Evolutionary conservation across 1,140 invertebrate species (phyloP).

Genomic region (Delia radicum): DNA sequence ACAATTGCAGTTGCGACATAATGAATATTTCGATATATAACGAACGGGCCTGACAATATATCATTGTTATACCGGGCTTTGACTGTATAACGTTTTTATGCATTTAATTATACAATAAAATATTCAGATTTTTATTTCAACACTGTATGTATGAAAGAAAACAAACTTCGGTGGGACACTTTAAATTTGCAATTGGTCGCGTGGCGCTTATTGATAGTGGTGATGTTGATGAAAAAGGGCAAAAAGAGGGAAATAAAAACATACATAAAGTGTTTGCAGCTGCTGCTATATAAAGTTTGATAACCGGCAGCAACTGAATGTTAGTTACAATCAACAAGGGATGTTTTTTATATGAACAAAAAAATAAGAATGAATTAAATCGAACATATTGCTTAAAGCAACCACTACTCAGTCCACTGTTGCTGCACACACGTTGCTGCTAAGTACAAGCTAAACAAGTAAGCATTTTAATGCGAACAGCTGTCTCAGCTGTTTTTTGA

Average conservation of each 20-base stretch:
- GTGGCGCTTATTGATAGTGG: background rate
- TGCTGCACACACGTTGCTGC: background rate
- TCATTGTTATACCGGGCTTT: too few relatives aligned
- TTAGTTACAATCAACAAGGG: background rate
- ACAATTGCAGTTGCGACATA: too few relatives aligned
- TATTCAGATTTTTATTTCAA: too few relatives aligned
- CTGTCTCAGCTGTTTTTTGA: constrained; percentile 32
- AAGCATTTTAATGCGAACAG: constrained; percentile 72
- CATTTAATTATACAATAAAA: too few relatives aligned
- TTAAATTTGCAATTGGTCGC: background rate
- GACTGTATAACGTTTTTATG: too few relatives aligned
- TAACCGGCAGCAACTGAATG: constrained; percentile 1
- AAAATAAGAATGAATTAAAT: background rate
- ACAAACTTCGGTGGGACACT: background rate
- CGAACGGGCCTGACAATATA: too few relatives aligned
- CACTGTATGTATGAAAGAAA: too few relatives aligned
- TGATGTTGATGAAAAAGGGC: background rate
- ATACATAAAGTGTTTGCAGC: background rate
- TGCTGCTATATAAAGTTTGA: background rate
- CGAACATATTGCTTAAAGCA: background rate
- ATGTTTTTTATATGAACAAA: background rate
- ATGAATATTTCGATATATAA: too few relatives aligned
- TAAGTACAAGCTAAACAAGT: too few relatives aligned
- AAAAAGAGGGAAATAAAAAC: background rate
- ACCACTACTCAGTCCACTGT: background rate